Percentiles rank a stretch among this genome's conserved stretches.
phyloP scores from a whole-genome alignment of 2,797 vertebrate genomes.

The Corythornis leucogaster region DNA sequence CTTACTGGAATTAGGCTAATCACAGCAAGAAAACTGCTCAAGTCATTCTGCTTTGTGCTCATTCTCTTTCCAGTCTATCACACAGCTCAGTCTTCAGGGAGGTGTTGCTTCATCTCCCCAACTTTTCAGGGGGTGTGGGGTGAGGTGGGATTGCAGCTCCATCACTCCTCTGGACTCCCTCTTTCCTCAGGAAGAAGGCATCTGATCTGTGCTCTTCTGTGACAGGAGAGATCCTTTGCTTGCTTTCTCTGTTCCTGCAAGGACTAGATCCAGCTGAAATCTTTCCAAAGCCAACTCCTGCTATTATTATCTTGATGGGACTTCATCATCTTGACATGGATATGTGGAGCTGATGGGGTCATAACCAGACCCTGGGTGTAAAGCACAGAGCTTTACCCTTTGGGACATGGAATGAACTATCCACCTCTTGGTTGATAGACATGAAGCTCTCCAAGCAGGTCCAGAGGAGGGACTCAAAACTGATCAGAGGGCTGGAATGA shows the following conservation, averaged over 20 bases:
- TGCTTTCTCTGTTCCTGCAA: not conserved
- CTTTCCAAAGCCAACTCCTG: not conserved
- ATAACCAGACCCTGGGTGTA: not conserved
- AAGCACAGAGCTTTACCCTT: not conserved
- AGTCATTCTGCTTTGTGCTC: not conserved
- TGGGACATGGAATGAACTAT: not conserved
- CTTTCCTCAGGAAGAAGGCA: not conserved
- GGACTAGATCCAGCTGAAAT: not conserved
- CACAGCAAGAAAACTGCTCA: not conserved
- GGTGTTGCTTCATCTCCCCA: not conserved
- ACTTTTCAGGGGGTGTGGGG: no score
- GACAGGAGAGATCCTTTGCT: not conserved
- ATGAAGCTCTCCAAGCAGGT: not conserved
- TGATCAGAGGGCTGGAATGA: not conserved
- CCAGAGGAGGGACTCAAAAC: not conserved
- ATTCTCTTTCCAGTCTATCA: not conserved
- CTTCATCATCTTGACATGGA: not conserved
- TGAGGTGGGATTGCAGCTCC: not conserved
- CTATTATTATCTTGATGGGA: not conserved
- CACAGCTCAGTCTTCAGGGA: not conserved
- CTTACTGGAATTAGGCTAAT: constrained; percentile 12
- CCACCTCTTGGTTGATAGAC: not conserved
- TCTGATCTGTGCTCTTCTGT: not conserved
- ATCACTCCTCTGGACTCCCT: not conserved
- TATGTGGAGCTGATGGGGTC: not conserved